Percentiles rank a stretch among this genome's conserved stretches.
Evolutionary conservation across 1,140 invertebrate genomes (phyloP).

Genomic region (Calliopsis andreniformis): DNA sequence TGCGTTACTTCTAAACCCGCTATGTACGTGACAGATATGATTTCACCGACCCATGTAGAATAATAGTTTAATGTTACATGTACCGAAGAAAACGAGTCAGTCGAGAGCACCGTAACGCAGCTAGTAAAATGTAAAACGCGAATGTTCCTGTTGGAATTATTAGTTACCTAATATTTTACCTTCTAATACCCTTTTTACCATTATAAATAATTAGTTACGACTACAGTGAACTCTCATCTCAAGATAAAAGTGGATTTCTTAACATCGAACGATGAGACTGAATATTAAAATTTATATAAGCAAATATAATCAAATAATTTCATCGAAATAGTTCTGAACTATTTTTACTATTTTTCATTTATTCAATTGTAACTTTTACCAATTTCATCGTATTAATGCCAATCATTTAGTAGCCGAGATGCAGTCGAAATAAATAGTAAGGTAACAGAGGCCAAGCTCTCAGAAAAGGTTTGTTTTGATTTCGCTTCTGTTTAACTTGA

Average conservation of each 20-base stretch:
- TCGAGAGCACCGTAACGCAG: neutral
- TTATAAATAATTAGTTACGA: neutral
- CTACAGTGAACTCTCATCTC: no score
- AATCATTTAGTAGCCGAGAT: no score
- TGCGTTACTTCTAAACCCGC: slow-evolving; percentile 24
- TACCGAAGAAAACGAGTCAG: slow-evolving; percentile 16
- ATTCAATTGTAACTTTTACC: no score
- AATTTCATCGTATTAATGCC: no score
- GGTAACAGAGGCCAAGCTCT: neutral
- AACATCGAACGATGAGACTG: no score
- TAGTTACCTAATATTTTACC: neutral
- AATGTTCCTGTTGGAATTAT: neutral
- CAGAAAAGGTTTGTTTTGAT: slow-evolving; percentile 32
- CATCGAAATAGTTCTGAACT: no score
- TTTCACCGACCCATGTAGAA: slow-evolving; percentile 37
- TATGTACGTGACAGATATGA: slow-evolving; percentile 28
- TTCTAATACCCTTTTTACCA: neutral
- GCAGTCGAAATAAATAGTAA: neutral
- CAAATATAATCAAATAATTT: no score
- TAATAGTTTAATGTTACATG: slow-evolving; percentile 49
- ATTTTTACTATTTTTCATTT: no score
- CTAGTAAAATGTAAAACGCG: neutral
- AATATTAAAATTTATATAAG: no score
- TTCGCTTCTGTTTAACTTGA: slow-evolving; percentile 20
- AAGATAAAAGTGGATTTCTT: no score